Evolutionary conservation across 2,797 vertebrate genomes (phyloP), one percentile per base, ranked within the genome.

Genomic region (Botia kubotai): DNA sequence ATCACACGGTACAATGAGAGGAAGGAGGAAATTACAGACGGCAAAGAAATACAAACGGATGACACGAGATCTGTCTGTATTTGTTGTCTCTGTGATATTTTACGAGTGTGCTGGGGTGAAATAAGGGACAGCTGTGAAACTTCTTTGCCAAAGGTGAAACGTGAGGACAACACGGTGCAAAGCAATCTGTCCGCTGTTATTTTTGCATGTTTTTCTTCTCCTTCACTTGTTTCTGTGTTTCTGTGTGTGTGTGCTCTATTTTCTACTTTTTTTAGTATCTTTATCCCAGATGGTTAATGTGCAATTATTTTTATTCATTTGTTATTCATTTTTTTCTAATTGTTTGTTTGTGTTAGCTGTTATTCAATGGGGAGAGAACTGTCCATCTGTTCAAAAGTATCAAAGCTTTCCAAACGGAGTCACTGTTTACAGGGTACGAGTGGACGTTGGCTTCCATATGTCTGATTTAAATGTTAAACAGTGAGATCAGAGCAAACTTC

Each of bases 281-380:
- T 60, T 75, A 79, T 87, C 88, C 88, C 89, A 80, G 36, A 88
- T 87, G 84, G 88, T 91, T 90, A 87, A 94, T 87, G 94, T 95
- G 94, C 94, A 95, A 95, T 95, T 93, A 84, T 83, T 84, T 80
- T 84, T 83, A 87, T 82, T 83, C 81, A 83, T 79, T 77, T 90
- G 67, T 85, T 90, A 16, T 88, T 83, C 85, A 86, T 90, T 89
- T 84, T 87, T 85, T 85, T 65, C 82, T 53, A 11, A 79, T 68
- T 84, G 85, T 89, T 79, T 89, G 86, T 83, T 84, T 82, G 84
- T 84, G 87, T 83, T 77, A 86, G 85, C 86, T 89, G 89, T 88
- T 87, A 17, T 79, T 82, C 17, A 72, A 36, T 66, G 33, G 33
- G 4, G 71, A 57, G 33, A 53, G 60, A 36, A 2, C 58, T 77